Evolutionary conservation across 1,140 invertebrate genomes (phyloP).

Genomic region (Papilio aristodemus): DNA sequence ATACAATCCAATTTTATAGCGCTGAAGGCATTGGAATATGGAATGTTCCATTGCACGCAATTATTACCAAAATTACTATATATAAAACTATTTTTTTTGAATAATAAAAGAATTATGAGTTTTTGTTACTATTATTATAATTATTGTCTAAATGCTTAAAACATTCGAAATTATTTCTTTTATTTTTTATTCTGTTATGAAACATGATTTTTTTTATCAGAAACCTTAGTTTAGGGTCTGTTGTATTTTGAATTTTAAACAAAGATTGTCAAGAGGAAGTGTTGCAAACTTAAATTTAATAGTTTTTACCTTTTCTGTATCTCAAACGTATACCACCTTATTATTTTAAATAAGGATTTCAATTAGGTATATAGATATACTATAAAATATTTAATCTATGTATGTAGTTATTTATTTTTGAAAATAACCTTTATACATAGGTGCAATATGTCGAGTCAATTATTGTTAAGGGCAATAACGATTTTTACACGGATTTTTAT

Average conservation of each 20-base stretch:
- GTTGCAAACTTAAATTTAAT: neutral
- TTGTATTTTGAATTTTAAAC: too few relatives aligned
- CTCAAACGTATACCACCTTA: constrained; percentile 72
- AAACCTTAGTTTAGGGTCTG: too few relatives aligned
- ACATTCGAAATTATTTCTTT: too few relatives aligned
- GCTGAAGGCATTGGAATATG: too few relatives aligned
- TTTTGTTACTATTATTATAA: too few relatives aligned
- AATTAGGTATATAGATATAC: constrained; percentile 64
- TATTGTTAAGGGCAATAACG: constrained; percentile 37
- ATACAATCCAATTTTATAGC: neutral
- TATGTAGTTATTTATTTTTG: constrained; percentile 72
- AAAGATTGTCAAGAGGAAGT: neutral
- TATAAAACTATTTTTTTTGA: too few relatives aligned
- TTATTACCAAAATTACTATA: too few relatives aligned
- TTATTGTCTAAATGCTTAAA: too few relatives aligned
- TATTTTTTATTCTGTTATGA: too few relatives aligned
- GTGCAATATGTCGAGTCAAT: constrained; percentile 47
- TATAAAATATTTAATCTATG: constrained; percentile 54
- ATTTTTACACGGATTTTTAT: constrained; percentile 22
- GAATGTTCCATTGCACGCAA: too few relatives aligned
- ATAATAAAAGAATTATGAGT: too few relatives aligned
- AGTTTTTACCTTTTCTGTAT: constrained; percentile 4
- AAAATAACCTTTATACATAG: constrained; percentile 70
- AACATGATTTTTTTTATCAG: too few relatives aligned
- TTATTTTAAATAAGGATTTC: constrained; percentile 67